phyloP scores from a whole-genome alignment of 2,797 vertebrate genomes.

The Cetoscarus ocellatus region DNA sequence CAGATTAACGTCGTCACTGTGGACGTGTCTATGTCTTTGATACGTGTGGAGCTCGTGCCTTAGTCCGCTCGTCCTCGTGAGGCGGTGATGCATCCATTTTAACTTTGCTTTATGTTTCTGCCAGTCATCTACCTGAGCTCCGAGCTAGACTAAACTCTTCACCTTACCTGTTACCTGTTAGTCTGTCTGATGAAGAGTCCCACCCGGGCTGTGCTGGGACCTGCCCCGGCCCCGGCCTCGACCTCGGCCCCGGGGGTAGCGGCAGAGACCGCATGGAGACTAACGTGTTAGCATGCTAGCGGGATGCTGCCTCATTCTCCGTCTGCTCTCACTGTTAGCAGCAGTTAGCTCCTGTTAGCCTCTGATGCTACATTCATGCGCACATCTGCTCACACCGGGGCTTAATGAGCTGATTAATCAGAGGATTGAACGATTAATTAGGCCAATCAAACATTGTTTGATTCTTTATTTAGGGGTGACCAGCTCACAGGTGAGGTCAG shows the following conservation, averaged over 20 bases:
- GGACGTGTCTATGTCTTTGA: not conserved
- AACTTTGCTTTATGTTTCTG: constrained; percentile 16
- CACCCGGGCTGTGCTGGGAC: not conserved
- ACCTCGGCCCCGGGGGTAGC: not conserved
- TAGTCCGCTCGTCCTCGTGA: not conserved
- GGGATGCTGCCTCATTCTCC: constrained; percentile 14
- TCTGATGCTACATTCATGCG: rapidly evolving
- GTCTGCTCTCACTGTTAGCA: rapidly evolving
- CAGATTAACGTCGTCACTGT: too few relatives aligned
- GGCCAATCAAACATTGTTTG: rapidly evolving
- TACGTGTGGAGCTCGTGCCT: too few relatives aligned
- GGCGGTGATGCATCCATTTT: constrained; percentile 63
- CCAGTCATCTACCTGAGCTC: too few relatives aligned
- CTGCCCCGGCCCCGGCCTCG: too few relatives aligned
- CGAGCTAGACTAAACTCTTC: too few relatives aligned
- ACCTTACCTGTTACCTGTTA: too few relatives aligned
- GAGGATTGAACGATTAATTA: rapidly evolving
- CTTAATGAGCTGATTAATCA: too few relatives aligned
- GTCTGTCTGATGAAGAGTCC: too few relatives aligned
- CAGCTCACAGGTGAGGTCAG: too few relatives aligned
- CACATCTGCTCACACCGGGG: rapidly evolving
- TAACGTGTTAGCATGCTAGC: constrained; percentile 58
- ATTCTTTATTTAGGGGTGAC: too few relatives aligned
- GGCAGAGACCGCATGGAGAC: constrained; percentile 69
- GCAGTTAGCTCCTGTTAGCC: not conserved